phyloP scores from a whole-genome alignment of 2,888 invertebrate species.

The Chirona hameri region DNA sequence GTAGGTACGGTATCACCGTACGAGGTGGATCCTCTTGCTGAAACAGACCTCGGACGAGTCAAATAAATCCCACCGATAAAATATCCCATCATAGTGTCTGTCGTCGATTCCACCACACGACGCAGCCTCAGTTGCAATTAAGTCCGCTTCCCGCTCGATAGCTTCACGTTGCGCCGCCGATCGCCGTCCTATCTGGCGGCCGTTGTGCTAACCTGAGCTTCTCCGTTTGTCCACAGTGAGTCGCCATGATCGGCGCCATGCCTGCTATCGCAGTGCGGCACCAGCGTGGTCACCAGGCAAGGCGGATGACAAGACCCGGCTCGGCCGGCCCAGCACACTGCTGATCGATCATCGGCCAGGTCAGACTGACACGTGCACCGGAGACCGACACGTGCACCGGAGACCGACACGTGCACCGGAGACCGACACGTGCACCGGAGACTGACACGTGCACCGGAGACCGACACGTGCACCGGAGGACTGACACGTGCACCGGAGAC shows the following conservation, averaged over 20 bases:
- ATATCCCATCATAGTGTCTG: too few relatives aligned
- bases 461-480: background rate
- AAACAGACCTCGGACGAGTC: too few relatives aligned
- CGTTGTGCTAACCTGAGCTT: background rate
- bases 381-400: background rate
- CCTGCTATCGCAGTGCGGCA: constrained; percentile 80
- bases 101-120: too few relatives aligned
- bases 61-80: too few relatives aligned
- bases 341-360: constrained; percentile 39
- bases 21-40: too few relatives aligned
- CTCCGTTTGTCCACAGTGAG: constrained; percentile 22
- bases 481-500: background rate
- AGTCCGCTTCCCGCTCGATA: too few relatives aligned
- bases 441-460: background rate
- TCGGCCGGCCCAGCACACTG: constrained; percentile 38
- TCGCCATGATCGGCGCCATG: constrained; percentile 76
- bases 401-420: background rate
- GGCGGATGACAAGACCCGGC: constrained; percentile 35
- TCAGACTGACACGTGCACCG: constrained; percentile 13
- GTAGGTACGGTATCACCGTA: too few relatives aligned
- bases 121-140: too few relatives aligned
- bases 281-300: constrained; percentile 64
- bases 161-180: too few relatives aligned
- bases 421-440: background rate
- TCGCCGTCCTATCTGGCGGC: too few relatives aligned